Base-by-base conservation (phyloP, 2,888 invertebrate genomes). In the Caenorhabditis sp. region DNA sequence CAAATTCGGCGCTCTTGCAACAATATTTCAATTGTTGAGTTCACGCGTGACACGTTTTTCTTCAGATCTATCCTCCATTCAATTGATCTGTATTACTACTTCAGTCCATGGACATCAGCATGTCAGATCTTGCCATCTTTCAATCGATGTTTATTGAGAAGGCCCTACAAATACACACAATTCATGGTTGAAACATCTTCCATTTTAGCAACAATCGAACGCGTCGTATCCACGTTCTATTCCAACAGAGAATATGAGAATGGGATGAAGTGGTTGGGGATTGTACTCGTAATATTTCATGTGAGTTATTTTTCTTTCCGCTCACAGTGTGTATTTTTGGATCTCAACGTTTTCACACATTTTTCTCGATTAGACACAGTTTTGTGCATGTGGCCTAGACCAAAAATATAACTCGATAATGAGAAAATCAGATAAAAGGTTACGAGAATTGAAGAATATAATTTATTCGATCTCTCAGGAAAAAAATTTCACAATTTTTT, bases 101-200 rank as follows among this genome's bases (percentile, higher is more conserved):
- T 59, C n/a, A 51, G 43, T 1, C 8, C 26, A 1, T 71, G 62
- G 62, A 12, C 23, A n/a, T 37, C 26, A 19, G 70, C 62, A 19
- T 71, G 70, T 59, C 62, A 71, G 1, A 62, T 71, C n/a, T 21
- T 71, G 8, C 70, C 71, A n/a, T 61, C 67, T 4, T 26, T 54
- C 23, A 24, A 36, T 19, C 24, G 37, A 27, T 71, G 71, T 24
- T 37, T 63, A 5, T 49, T 67, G 6, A 31, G 71, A 23, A 3
- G 36, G 3, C 26, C 62, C 24, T 71, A 67, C 36, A 66, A 64
- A 27, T 26, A 50, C 21, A 49, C 63, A 0, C 53, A 57, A 31
- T 71, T 60, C 19, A 26, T 61, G 0, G 60, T 66, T 14, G 71
- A 71, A 53, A 27, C 64, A 19, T 54, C 57, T 17, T 60, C 71